Evolutionary conservation across 2,888 invertebrate species (phyloP).

Genomic region (Heliconius ismenius): DNA sequence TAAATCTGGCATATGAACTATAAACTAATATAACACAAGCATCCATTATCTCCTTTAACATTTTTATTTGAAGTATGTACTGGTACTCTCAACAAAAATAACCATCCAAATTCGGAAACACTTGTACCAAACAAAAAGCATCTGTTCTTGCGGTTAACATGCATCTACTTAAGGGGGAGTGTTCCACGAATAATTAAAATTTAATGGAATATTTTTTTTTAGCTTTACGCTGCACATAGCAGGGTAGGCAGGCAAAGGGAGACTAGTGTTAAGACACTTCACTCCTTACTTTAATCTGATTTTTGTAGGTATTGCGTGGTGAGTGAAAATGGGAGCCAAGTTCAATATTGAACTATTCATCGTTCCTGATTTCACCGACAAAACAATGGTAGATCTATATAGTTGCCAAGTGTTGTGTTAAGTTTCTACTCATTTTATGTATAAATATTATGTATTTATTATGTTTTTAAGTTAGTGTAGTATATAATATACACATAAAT

Average conservation of each 20-base stretch:
- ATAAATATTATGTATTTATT: too few species aligned
- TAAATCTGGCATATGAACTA: neutral
- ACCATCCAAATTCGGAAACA: slow-evolving; percentile 18
- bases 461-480: too few species aligned
- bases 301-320: neutral
- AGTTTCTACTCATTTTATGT: too few species aligned
- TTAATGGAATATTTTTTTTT: slow-evolving; percentile 37
- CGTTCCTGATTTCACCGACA: too few species aligned
- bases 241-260: neutral
- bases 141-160: slow-evolving; percentile 54
- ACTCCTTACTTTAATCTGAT: neutral
- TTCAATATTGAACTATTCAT: neutral
- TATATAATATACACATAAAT: too few species aligned
- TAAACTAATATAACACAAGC: neutral
- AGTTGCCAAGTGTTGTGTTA: too few species aligned
- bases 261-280: neutral
- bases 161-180: slow-evolving; percentile 50
- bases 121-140: slow-evolving; percentile 49
- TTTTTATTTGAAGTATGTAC: slow-evolving; percentile 13
- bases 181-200: slow-evolving; percentile 60
- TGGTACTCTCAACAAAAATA: slow-evolving; percentile 23
- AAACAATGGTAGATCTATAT: too few species aligned
- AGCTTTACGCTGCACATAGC: neutral
- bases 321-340: neutral
- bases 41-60: slow-evolving; percentile 12